phyloP scores from a whole-genome alignment of 1,140 invertebrate genomes.

The Platorchestia sp. region DNA sequence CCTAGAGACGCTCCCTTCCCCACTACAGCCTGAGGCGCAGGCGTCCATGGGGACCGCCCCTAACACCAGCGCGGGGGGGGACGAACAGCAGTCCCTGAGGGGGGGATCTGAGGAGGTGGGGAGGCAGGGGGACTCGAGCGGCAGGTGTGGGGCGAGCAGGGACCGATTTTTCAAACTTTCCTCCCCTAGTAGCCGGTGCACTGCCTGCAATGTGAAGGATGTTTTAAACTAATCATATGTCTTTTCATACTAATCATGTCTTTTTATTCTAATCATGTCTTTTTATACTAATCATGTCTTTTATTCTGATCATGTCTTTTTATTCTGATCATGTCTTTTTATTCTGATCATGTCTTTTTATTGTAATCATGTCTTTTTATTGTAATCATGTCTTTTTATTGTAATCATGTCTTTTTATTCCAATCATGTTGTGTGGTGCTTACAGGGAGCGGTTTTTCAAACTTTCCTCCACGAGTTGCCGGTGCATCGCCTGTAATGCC shows the following conservation, averaged over 20 bases:
- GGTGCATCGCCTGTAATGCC: not conserved
- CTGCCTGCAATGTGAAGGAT: not conserved
- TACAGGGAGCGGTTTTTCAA: not conserved
- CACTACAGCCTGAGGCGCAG: not conserved
- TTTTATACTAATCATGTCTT: not conserved
- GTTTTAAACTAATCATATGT: not conserved
- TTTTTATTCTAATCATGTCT: not conserved
- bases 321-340: too few relatives aligned
- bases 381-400: too few relatives aligned
- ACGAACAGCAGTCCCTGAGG: not conserved
- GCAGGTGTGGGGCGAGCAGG: not conserved
- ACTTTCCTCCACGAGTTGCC: not conserved
- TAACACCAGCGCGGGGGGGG: not conserved
- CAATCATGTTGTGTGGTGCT: too few relatives aligned
- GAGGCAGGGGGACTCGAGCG: not conserved
- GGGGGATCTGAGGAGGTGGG: not conserved
- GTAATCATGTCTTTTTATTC: too few relatives aligned
- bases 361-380: too few relatives aligned
- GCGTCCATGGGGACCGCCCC: not conserved
- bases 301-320: not conserved
- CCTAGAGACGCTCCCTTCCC: not conserved
- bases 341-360: not conserved
- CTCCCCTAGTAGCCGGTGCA: not conserved
- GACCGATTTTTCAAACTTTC: not conserved
- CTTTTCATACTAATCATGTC: not conserved